Evolutionary conservation across 1,140 invertebrate genomes (phyloP), one percentile per base, ranked within the genome.

Genomic region (Triops longicaudatus): DNA sequence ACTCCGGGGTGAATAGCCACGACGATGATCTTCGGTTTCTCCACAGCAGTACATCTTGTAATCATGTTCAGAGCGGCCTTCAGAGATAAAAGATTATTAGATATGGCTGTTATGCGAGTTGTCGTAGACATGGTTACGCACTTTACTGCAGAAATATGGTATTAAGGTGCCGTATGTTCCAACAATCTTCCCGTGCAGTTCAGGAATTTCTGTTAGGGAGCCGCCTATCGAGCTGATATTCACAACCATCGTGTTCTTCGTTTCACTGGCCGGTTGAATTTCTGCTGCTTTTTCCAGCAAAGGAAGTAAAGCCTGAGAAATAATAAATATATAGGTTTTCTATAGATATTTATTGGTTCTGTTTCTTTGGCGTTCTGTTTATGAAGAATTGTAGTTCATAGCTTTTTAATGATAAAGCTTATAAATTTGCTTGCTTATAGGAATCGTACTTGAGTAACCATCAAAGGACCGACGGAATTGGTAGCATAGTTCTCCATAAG

Each of bases 181-280:
- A 27, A 22, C 72, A 31, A 2, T 43, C 72, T 10, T 31, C 43
- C 73, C 14, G 72, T 42, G 42, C 31, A n/a, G n/a, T n/a, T 73
- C 76, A 6, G n/a, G 73, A 43, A 73, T 77, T 7, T 28, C 12
- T 9, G 27, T 73, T 7, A 96, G 93, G 9, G 93, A 96, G 4
- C 92, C 93, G 41, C 96, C 85, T 71, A 91, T 86, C 0, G 94
- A 95, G 79, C 90, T 90, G 84, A 96, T 92, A 81, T 96, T 96
- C 43, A 96, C 87, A 27, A 97, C 85, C 11, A 89, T 90, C 12
- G 93, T 91, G 81, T 88, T 88, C 83, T 80, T 3, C 80, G 79
- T 79, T 88, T 88, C 73, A 84, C 41, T 73, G 84, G 73, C 85
- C 17, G 27, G 72, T 17, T 44, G 41, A 41, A 17, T 22, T 63